phyloP scores from a whole-genome alignment of 2,888 invertebrate genomes.

The Sminthurinus aureus region DNA sequence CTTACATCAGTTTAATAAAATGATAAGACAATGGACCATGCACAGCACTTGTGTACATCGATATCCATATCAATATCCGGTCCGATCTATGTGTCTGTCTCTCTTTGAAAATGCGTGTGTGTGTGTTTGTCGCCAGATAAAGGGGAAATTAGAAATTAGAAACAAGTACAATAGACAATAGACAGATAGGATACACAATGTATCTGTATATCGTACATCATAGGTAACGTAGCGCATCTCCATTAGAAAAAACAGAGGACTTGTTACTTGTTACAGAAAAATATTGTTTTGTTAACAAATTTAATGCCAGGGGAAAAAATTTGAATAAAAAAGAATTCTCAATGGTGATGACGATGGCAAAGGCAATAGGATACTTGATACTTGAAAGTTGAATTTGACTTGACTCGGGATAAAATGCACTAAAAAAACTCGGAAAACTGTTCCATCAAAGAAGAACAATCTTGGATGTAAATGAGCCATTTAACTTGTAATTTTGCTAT shows the following conservation, averaged over 20 bases:
- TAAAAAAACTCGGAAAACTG: constrained; percentile 15
- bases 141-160: too few species aligned
- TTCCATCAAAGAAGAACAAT: constrained; percentile 35
- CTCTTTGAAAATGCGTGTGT: too few species aligned
- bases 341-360: background rate
- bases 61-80: too few species aligned
- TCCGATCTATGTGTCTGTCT: too few species aligned
- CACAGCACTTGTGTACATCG: too few species aligned
- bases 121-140: too few species aligned
- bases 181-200: background rate
- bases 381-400: background rate
- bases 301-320: constrained; percentile 34
- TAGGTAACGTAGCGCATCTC: background rate
- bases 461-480: constrained; percentile 42
- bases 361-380: background rate
- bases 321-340: constrained; percentile 30
- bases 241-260: background rate
- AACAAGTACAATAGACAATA: too few species aligned
- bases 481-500: constrained; percentile 42
- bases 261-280: background rate
- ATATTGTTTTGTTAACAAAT: constrained; percentile 40
- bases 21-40: too few species aligned
- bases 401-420: background rate
- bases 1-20: too few species aligned
- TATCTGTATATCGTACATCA: background rate